phyloP scores from a whole-genome alignment of 2,797 vertebrate species.

The Furcifer pardalis region DNA sequence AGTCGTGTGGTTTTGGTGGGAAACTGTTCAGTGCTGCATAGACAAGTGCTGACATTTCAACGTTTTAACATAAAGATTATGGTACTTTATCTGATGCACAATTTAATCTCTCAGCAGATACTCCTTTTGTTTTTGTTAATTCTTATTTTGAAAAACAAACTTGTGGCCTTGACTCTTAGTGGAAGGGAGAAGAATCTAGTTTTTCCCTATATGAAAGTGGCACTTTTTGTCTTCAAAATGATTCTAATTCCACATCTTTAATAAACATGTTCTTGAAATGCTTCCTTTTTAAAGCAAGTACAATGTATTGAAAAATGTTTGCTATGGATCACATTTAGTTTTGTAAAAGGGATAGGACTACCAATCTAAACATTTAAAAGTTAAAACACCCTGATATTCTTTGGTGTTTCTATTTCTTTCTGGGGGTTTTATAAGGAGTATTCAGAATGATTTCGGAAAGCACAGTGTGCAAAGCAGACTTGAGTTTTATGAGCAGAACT shows the following conservation, averaged over 20 bases:
- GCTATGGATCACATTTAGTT: conserved; percentile 34
- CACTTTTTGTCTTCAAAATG: conserved; percentile 52
- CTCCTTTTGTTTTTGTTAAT: conserved; percentile 56
- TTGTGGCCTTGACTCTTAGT: conserved; percentile 70
- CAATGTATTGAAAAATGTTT: conserved; percentile 59
- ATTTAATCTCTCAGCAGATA: conserved; percentile 71
- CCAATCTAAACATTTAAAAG: conserved; percentile 58
- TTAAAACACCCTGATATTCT: conserved; percentile 40
- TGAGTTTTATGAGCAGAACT: conserved; percentile 38
- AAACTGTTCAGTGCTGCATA: conserved; percentile 68
- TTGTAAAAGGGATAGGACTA: conserved; percentile 58
- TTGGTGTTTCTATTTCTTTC: not conserved
- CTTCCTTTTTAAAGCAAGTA: conserved; percentile 56
- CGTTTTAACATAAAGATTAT: conserved; percentile 61
- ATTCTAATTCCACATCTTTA: conserved; percentile 42
- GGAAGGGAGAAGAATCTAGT: conserved; percentile 59
- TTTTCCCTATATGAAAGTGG: conserved; percentile 60
- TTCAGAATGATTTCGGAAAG: conserved; percentile 50
- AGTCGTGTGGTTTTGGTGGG: conserved; percentile 42
- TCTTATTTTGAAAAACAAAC: conserved; percentile 36
- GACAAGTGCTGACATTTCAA: conserved; percentile 62
- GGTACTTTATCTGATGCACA: conserved; percentile 68
- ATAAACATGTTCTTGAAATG: conserved; percentile 33
- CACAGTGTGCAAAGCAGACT: not conserved
- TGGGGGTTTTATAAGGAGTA: conserved; percentile 31